Evolutionary conservation across 2,888 invertebrate genomes (phyloP).

Genomic region (Aradus depressus): DNA sequence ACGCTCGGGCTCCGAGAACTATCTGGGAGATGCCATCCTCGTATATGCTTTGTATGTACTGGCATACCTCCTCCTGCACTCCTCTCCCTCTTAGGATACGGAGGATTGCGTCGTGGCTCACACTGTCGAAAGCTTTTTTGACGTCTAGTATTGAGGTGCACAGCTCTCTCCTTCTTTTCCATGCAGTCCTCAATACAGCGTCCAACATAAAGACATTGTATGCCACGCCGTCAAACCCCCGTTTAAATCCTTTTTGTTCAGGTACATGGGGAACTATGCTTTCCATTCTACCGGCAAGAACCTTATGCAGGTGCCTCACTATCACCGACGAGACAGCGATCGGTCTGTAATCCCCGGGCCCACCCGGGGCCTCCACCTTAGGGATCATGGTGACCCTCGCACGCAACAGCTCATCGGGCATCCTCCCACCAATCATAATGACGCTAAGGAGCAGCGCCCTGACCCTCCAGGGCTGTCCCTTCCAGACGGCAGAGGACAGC

Average conservation of each 20-base stretch:
- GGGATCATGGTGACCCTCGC: constrained; percentile 17
- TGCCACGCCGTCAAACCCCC: no score
- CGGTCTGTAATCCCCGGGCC: constrained; percentile 11
- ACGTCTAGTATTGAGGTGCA: no score
- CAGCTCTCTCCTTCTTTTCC: no score
- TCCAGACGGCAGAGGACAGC: not conserved
- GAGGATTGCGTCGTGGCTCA: no score
- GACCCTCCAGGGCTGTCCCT: not conserved
- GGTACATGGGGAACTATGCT: constrained; percentile 4
- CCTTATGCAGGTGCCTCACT: constrained; percentile 23
- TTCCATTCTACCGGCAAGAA: constrained; percentile 22
- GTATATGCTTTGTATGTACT: no score
- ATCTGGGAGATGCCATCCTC: no score
- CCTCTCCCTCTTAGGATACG: no score
- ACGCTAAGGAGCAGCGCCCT: constrained; percentile 14
- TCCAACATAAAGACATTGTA: no score
- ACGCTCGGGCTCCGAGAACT: no score
- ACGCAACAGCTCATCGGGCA: constrained; percentile 1
- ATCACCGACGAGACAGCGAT: constrained; percentile 24
- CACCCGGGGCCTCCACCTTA: constrained; percentile 1
- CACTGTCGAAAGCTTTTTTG: no score
- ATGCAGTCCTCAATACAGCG: no score
- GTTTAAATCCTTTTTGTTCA: not conserved
- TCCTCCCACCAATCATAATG: constrained; percentile 5
- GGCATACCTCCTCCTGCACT: no score